Base-by-base conservation (phyloP, 2,797 vertebrate genomes). In the Pachyuromys duprasi region DNA sequence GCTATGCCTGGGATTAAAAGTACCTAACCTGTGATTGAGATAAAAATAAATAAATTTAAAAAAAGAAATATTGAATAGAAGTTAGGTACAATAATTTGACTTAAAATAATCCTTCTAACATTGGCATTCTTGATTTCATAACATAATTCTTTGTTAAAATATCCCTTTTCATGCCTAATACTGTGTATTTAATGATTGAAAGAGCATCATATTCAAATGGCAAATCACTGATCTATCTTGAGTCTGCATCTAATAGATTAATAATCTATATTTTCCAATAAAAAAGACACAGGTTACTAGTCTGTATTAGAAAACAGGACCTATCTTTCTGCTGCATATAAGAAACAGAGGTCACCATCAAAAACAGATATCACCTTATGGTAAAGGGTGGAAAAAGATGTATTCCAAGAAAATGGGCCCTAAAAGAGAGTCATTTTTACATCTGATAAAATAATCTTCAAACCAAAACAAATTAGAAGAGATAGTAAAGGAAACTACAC, bases 51-150 rank as follows among this genome's bases (percentile, higher is more conserved):
- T 53, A 6, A 65, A 5, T n/a, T 86, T 53, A 86, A 69, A 28
- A 53, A 69, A 53, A 70, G 31, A 53, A 69, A 86, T 67, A 33
- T 22, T 79, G 55, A 94, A 57, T 26, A 95, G 84, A 26, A 53
- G 2, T 91, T 80, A 83, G 76, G 67, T 78, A 63, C 0, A 65
- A 45, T 74, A 94, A 84, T 93, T 87, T 81, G 4, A 90, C 67
- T 86, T 95, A 72, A 13, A 86, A 70, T 92, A 2, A 75, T 76
- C 81, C n/a, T 83, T 74, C 4, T 76, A 91, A 87, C n/a, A 76
- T 28, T 18, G 55, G 8, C 36, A 72, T 62, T 90, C 78, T 93
- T 93, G 8, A 86, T 74, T 76, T 84, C 83, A 93, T 42, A 86
- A 63, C 4, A 62, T 3, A 0, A 80, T 87, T 65, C 3, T 76